Conservation (phyloP, 2,888 invertebrate species). For the Herminia tarsipennalis region DNA sequence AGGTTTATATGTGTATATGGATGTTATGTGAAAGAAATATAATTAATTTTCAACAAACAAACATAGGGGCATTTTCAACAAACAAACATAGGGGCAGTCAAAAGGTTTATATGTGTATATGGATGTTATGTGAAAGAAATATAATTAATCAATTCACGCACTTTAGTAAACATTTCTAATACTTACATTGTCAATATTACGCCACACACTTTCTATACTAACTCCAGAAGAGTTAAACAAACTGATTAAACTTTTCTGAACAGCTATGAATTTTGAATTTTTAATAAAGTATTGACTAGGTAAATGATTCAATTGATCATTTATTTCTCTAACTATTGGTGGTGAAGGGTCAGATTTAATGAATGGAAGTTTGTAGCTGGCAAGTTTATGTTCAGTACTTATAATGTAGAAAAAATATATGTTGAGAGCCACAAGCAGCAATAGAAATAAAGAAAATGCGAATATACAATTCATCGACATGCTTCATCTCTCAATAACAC, state of each 20-base stretch:
- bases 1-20: no score
- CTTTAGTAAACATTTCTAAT: no score
- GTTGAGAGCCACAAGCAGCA: constrained; percentile 72
- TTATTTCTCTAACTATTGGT: constrained; percentile 67
- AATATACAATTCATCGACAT: constrained; percentile 81
- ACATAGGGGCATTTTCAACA: no score
- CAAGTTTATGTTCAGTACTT: constrained; percentile 57
- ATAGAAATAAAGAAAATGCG: constrained; percentile 72
- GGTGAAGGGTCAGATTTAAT: constrained; percentile 60
- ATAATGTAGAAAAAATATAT: constrained; percentile 77
- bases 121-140: no score
- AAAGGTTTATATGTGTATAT: no score
- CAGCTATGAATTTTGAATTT: constrained; percentile 61
- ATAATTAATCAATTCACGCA: no score
- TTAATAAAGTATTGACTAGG: constrained; percentile 69
- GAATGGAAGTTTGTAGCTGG: constrained; percentile 55
- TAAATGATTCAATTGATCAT: constrained; percentile 71
- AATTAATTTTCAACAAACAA: no score
- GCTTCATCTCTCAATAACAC: constrained; percentile 31
- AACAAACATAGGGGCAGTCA: no score
- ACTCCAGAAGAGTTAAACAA: constrained; percentile 70
- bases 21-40: no score
- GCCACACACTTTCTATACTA: constrained; percentile 57
- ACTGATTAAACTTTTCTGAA: constrained; percentile 61
- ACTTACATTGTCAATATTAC: constrained; percentile 67